These are phyloP conservation scores for Pedionomus torquatus DNA, from an alignment of 2,113 vertebrate genomes.

Conservation along the genomic window DNA sequence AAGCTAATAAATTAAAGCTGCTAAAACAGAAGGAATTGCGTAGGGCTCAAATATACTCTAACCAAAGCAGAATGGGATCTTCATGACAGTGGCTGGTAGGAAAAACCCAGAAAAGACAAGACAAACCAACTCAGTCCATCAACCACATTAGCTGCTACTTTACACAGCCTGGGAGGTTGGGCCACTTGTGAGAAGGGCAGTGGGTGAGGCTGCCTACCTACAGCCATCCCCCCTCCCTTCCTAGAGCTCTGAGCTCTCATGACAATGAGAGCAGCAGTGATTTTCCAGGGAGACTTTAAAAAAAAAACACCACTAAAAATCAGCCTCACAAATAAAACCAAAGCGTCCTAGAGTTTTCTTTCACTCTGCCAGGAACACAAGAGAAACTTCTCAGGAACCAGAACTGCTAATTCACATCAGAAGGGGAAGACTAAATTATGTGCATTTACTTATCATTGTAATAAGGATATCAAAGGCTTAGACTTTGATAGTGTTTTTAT, in stretches of 20 bases:
- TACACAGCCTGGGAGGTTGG: not conserved
- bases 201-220: not conserved
- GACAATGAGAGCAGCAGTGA: not conserved
- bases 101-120: not conserved
- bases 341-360: not conserved
- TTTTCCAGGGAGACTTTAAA: not conserved
- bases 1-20: not conserved
- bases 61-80: not conserved
- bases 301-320: too few relatives aligned
- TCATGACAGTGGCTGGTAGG: not conserved
- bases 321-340: not conserved
- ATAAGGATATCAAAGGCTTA: not conserved
- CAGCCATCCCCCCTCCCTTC: not conserved
- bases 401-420: not conserved
- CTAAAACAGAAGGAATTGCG: not conserved
- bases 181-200: not conserved
- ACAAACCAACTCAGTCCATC: not conserved
- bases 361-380: not conserved
- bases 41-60: not conserved
- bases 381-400: fast-evolving
- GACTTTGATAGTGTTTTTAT: not conserved
- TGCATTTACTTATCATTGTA: not conserved
- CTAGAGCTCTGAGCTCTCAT: not conserved
- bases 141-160: not conserved
- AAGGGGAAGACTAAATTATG: not conserved